Evolutionary conservation across 1,140 invertebrate genomes (phyloP).

Genomic region (Brachionus rotundiformis): DNA sequence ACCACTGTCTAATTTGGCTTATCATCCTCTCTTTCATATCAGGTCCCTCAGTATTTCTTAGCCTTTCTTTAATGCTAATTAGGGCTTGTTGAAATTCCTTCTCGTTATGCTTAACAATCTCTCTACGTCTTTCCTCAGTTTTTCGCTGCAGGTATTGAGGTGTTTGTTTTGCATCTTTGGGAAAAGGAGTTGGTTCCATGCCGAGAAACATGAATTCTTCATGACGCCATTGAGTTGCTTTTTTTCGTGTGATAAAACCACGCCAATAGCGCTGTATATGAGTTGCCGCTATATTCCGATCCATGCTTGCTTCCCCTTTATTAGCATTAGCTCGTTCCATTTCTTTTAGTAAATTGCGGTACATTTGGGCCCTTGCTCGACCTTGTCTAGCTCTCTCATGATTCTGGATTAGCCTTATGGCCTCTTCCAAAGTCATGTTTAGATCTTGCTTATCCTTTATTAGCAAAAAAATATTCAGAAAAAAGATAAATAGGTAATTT

Average conservation of each 20-base stretch:
- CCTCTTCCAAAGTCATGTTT: conserved; percentile 76
- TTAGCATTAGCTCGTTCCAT: conserved; percentile 58
- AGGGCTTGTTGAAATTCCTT: conserved; percentile 69
- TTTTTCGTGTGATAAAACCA: conserved; percentile 61
- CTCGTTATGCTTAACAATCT: conserved; percentile 66
- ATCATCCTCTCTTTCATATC: conserved; percentile 72
- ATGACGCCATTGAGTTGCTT: conserved; percentile 60
- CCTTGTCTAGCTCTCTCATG: conserved; percentile 86
- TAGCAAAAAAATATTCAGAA: neutral
- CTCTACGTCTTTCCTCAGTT: conserved; percentile 59
- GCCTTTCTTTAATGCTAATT: conserved; percentile 63
- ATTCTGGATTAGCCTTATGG: conserved; percentile 79
- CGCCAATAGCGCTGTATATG: conserved; percentile 62
- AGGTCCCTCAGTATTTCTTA: conserved; percentile 66
- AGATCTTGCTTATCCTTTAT: conserved; percentile 60
- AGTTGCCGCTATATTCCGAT: conserved; percentile 61
- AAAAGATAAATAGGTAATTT: neutral
- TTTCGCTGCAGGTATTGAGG: conserved; percentile 56
- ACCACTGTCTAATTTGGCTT: conserved; percentile 81
- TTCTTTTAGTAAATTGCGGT: conserved; percentile 76
- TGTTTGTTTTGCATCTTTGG: conserved; percentile 58
- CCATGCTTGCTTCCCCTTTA: conserved; percentile 59
- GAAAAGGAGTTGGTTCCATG: conserved; percentile 59
- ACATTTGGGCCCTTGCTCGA: conserved; percentile 68
- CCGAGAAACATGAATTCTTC: conserved; percentile 85